A percentile compares a stretch with the other conserved stretches of the same genome.
phyloP scores from a whole-genome alignment of 2,797 vertebrate genomes.

The Bradypodion ventrale region DNA sequence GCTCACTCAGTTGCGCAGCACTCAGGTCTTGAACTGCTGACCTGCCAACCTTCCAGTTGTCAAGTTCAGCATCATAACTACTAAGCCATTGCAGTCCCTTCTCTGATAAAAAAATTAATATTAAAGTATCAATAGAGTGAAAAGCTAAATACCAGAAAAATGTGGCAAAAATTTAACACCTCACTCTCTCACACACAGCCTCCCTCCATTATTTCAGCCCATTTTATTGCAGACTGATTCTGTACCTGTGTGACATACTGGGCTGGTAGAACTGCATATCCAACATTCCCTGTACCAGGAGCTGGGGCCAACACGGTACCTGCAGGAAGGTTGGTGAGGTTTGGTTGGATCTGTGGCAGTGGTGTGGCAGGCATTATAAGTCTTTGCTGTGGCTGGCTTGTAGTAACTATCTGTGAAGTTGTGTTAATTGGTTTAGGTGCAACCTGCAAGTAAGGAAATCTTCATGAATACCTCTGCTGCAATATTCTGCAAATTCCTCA shows the following conservation, averaged over 20 bases:
- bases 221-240: not conserved
- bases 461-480: not conserved
- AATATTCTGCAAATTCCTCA: not conserved
- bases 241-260: conserved; percentile 97
- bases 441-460: conserved; percentile 77
- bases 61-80: no score
- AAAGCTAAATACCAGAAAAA: no score
- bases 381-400: conserved; percentile 90
- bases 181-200: no score
- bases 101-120: no score
- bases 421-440: conserved; percentile 89
- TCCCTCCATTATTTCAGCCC: not conserved
- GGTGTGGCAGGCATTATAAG: conserved; percentile 98
- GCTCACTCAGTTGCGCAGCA: no score
- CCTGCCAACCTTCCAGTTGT: no score
- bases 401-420: conserved; percentile 86
- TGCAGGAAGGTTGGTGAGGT: conserved; percentile 93
- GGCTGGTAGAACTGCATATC: conserved; percentile 94
- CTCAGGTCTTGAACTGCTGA: no score
- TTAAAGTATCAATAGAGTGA: no score
- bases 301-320: conserved; percentile 93
- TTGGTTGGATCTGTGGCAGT: conserved; percentile 95
- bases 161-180: no score
- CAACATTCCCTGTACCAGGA: conserved; percentile 88
- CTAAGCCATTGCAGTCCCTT: no score